Conservation (phyloP, 2,888 invertebrate genomes). For the Drosophila setosimentum region DNA sequence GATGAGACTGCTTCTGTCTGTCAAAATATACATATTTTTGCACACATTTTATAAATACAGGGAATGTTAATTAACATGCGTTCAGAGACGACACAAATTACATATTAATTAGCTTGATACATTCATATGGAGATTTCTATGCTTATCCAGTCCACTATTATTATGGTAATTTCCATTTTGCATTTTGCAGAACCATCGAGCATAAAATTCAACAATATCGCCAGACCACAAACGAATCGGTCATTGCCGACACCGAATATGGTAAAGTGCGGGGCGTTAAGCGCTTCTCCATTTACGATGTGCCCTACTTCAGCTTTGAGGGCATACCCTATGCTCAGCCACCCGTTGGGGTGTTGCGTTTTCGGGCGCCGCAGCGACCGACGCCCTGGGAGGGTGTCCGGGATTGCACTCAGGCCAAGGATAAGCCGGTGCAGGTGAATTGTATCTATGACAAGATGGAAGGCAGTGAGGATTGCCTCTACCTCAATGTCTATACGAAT, state of each 20-base stretch:
- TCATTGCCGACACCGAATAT: slow-evolving; percentile 81
- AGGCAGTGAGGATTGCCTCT: slow-evolving; percentile 87
- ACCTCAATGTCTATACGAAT: slow-evolving; percentile 85
- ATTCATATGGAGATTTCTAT: background rate
- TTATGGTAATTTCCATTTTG: slow-evolving; percentile 40
- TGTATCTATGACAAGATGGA: slow-evolving; percentile 80
- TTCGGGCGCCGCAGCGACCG: slow-evolving; percentile 85
- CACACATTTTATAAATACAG: background rate
- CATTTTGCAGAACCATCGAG: slow-evolving; percentile 75
- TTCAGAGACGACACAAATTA: slow-evolving; percentile 38
- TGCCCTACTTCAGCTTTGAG: slow-evolving; percentile 83
- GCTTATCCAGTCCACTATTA: slow-evolving; percentile 17
- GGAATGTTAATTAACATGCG: slow-evolving; percentile 49
- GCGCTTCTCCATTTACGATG: slow-evolving; percentile 79
- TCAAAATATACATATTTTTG: background rate
- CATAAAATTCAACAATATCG: slow-evolving; percentile 82
- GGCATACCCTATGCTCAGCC: slow-evolving; percentile 85
- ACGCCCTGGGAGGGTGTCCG: slow-evolving; percentile 85
- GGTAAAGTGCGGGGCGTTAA: slow-evolving; percentile 83
- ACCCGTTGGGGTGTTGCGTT: slow-evolving; percentile 83
- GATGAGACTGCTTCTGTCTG: background rate
- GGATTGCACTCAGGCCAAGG: slow-evolving; percentile 83
- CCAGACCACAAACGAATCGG: slow-evolving; percentile 78
- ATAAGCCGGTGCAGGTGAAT: slow-evolving; percentile 82
- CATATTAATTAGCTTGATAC: slow-evolving; percentile 25